A percentile compares a stretch with the other conserved stretches of the same genome.
Conservation (phyloP, 2,113 vertebrate species). For the Thamnaconus septentrionalis region DNA sequence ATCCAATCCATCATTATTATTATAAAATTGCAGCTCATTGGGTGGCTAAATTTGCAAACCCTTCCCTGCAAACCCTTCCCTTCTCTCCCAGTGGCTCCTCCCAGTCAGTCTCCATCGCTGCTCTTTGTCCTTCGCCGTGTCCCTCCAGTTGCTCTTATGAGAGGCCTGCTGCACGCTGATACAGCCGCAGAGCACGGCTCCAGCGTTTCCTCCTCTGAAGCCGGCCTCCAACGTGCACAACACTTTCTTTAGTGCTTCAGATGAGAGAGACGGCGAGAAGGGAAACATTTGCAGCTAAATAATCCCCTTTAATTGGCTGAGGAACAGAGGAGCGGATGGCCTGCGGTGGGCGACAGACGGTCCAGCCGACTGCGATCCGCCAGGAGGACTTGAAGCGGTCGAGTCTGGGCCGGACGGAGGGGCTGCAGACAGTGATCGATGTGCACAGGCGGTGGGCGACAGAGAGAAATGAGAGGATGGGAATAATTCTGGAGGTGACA, state of each 20-base stretch:
- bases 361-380: conserved; percentile 17
- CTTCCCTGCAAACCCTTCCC: neutral
- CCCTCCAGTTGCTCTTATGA: conserved; percentile 52
- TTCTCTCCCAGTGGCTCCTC: neutral
- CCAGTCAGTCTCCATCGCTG: conserved; percentile 6
- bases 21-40: neutral
- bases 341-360: conserved; percentile 19
- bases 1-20: too few species aligned
- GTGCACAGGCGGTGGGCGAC: conserved; percentile 39
- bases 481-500: conserved; percentile 53
- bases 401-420: conserved; percentile 3
- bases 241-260: conserved; percentile 4
- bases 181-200: conserved; percentile 34
- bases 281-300: conserved; percentile 6
- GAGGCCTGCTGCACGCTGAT: conserved; percentile 61
- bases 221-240: neutral
- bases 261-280: conserved; percentile 17
- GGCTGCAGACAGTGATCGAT: conserved; percentile 55
- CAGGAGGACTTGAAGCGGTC: neutral
- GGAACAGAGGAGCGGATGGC: conserved; percentile 18
- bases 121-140: conserved; percentile 28
- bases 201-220: conserved; percentile 39
- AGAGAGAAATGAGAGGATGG: conserved; percentile 60
- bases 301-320: conserved; percentile 1
- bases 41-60: conserved; percentile 17